Base-by-base conservation (phyloP, 1,140 invertebrate genomes). In the Danaus melanippus region DNA sequence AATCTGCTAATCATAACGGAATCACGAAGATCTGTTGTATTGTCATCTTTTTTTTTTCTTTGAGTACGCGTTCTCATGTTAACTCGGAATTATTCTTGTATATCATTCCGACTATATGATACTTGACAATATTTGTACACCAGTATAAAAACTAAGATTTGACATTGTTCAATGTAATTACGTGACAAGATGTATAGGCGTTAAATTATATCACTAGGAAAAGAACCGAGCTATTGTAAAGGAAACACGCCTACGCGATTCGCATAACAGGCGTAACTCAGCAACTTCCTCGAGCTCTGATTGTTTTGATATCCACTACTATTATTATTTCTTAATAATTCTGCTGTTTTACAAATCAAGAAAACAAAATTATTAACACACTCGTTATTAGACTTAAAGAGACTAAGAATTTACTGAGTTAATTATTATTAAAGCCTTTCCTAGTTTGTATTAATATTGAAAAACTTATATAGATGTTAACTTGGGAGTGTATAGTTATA, bases 1-100 rank as follows among this genome's bases (percentile, higher is more conserved):
- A 72, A 67, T 74, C 69, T 55, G 55, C 40, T 66, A 63, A 66
- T 62, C 55, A 62, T 76, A 74, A 74, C 75, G 73, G 70, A 71
- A 68, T 75, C 56, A 66, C 61, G 39, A 56, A 61, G 53, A 49
- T 57, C 41, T 49, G 48, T 50, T 60, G 56, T 70, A 62, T 67
- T 59, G 42, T 53, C 50, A 58, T 39, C 47, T 41, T 12, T 60
- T 45, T 60, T 45, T 62, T 60, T 54, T 55, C 32, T 45, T 42
- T 54, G 39, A 32, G 47, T 57, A 47, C n/a, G 42, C 21, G 42
- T 51, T 17, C 48, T 55, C 40, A 54, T 48, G 32, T 54, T 53
- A 62, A 60, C 12, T 55, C 40, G 56, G 42, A 32, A 32, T 15
- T 32, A 32, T 3, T 32, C 0, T 32, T 7, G 2, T 32, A 32